Base-by-base conservation (phyloP, 2,888 invertebrate genomes). In the Biston betularia region DNA sequence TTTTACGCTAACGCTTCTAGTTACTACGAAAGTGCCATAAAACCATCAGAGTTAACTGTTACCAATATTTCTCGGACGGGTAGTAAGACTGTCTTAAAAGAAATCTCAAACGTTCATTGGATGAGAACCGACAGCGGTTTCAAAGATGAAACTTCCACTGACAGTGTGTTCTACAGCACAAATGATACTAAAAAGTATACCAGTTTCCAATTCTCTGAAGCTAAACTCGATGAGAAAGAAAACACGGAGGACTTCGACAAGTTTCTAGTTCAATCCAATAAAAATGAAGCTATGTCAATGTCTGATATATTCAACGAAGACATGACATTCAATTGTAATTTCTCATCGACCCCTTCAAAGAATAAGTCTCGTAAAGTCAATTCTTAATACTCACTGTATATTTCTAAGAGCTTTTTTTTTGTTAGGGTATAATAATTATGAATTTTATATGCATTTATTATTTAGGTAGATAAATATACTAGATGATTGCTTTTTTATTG, bases 11-110 rank as follows among this genome's bases (percentile, higher is more conserved):
- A 90, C 72, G 89, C 89, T 48, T 92, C 92, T 75, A 92, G 93
- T 84, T 92, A 92, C 72, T 93, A 93, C 65, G 92, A 92, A 79
- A 91, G 93, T 88, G 91, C 92, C 86, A 93, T 93, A 89, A 92
- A 92, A 80, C 92, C 92, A 44, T 92, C 92, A n/a, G 93, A 92
- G 77, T 74, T 93, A 71, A 93, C 92, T 34, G 86, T 92, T 52
- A 90, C 90, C 35, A 86, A 86, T 70, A 59, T 81, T 60, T 84
- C 88, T 2, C 85, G 83, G 63, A 73, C 65, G 50, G 82, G 76
- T 66, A 79, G 72, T 69, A 87, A 87, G 71, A 84, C 81, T 68
- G 89, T 82, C 24, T 80, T 92, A 65, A 92, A 88, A 76, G 92
- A 92, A 76, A 89, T 90, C 69, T 91, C 93, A n/a, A 93, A 92